Percentiles rank a stretch among this genome's conserved stretches.
These are phyloP conservation scores for Chunga burmeisteri DNA, from an alignment of 2,113 vertebrate species.

Conservation along the genomic window DNA sequence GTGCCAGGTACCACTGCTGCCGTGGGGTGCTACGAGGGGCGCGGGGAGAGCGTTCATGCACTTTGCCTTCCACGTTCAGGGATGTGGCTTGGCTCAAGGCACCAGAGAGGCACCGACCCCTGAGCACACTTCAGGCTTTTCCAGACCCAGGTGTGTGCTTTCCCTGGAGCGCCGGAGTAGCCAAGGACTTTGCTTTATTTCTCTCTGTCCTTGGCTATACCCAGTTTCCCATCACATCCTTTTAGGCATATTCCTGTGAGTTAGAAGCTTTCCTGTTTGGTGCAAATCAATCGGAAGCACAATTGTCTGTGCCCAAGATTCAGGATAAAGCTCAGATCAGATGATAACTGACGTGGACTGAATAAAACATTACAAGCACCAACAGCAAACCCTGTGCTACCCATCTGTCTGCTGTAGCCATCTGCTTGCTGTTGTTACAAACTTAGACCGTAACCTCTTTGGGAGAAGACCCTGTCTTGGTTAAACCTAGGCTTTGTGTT, in stretches of 20 bases:
- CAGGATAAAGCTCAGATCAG: neutral
- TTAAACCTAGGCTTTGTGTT: neutral
- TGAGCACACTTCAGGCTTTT: neutral
- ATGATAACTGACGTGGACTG: neutral
- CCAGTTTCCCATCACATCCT: neutral
- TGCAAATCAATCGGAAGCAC: neutral
- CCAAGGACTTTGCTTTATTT: neutral
- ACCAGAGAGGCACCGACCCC: neutral
- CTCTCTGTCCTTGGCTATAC: neutral
- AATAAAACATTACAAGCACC: neutral
- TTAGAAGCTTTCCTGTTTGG: neutral
- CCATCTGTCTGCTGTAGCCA: neutral
- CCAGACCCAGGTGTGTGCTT: neutral
- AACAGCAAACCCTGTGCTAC: neutral
- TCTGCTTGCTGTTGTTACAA: neutral
- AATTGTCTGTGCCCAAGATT: neutral
- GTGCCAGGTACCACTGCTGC: neutral
- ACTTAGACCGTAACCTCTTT: neutral
- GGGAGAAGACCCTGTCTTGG: neutral
- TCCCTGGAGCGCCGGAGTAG: neutral
- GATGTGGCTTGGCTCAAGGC: neutral
- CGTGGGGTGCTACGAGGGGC: rapidly evolving
- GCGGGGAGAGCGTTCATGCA: rapidly evolving
- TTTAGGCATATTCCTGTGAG: neutral
- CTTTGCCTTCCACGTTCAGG: neutral